Conservation (phyloP, 1,140 invertebrate species). For the Drosophila sp. region DNA sequence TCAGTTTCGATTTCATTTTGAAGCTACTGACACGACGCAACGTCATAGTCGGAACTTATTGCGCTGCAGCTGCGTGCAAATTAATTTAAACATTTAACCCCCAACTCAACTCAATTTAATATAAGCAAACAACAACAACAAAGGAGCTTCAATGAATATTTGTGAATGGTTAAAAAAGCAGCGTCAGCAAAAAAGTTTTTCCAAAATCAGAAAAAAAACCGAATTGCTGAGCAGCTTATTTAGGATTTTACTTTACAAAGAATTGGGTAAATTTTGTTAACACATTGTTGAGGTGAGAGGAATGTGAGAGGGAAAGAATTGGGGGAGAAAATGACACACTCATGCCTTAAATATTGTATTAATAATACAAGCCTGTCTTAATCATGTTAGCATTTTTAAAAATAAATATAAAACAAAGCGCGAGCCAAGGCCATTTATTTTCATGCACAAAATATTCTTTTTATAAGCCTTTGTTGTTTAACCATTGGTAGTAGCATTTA, state of each 20-base stretch:
- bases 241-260: slow-evolving; percentile 26
- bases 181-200: slow-evolving; percentile 43
- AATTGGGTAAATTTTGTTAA: slow-evolving; percentile 24
- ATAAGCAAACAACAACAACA: slow-evolving; percentile 21
- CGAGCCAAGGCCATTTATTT: slow-evolving; percentile 71
- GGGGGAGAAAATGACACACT: not conserved
- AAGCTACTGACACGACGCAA: slow-evolving; percentile 5
- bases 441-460: slow-evolving; percentile 68
- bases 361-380: slow-evolving; percentile 16
- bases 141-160: slow-evolving; percentile 49
- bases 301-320: not conserved
- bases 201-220: not conserved
- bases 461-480: slow-evolving; percentile 59
- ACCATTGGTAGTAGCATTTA: slow-evolving; percentile 58
- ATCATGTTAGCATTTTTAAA: slow-evolving; percentile 22
- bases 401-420: slow-evolving; percentile 11
- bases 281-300: not conserved
- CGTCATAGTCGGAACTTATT: slow-evolving; percentile 56
- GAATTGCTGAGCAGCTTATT: slow-evolving; percentile 49
- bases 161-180: slow-evolving; percentile 52
- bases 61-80: slow-evolving; percentile 60
- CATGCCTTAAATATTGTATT: slow-evolving; percentile 16
- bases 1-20: slow-evolving; percentile 13
- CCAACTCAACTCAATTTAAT: slow-evolving; percentile 44
- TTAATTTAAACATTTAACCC: slow-evolving; percentile 67